Conservation (phyloP, 2,113 vertebrate species). For the Aepyceros melampus region DNA sequence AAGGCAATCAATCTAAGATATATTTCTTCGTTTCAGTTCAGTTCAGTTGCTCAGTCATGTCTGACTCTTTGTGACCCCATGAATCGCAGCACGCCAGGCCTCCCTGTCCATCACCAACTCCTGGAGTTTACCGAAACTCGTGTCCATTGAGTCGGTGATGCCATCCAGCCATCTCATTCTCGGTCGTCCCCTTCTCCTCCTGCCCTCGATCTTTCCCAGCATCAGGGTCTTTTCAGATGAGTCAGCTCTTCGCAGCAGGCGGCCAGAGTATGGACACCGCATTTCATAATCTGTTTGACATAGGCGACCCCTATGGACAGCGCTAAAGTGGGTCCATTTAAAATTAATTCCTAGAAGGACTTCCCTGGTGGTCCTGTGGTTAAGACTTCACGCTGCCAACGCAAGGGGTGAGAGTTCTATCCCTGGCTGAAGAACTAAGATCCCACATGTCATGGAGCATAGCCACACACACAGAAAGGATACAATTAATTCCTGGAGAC, state of each 20-base stretch:
- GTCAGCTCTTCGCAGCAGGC: too few species aligned
- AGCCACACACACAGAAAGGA: background rate
- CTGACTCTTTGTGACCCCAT: fast-evolving
- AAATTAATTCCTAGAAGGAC: background rate
- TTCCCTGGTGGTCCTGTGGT: background rate
- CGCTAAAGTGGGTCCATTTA: background rate
- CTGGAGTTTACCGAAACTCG: too few species aligned
- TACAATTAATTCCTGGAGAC: background rate
- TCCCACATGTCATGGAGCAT: background rate
- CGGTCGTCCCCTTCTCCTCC: too few species aligned
- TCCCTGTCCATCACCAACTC: too few species aligned
- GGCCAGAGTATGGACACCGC: background rate
- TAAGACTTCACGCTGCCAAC: background rate
- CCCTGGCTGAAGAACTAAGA: background rate
- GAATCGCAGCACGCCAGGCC: too few species aligned
- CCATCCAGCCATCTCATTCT: too few species aligned
- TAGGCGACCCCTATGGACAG: background rate
- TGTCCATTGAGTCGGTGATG: too few species aligned
- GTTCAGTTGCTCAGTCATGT: too few species aligned
- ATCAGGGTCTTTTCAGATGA: too few species aligned
- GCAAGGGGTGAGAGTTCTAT: background rate
- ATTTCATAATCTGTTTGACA: background rate
- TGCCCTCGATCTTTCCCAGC: too few species aligned
- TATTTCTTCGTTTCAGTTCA: too few species aligned
- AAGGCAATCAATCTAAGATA: background rate